A percentile compares a stretch with the other conserved stretches of the same genome.
Conservation (phyloP, 2,113 vertebrate species). For the Oxyura jamaicensis region DNA sequence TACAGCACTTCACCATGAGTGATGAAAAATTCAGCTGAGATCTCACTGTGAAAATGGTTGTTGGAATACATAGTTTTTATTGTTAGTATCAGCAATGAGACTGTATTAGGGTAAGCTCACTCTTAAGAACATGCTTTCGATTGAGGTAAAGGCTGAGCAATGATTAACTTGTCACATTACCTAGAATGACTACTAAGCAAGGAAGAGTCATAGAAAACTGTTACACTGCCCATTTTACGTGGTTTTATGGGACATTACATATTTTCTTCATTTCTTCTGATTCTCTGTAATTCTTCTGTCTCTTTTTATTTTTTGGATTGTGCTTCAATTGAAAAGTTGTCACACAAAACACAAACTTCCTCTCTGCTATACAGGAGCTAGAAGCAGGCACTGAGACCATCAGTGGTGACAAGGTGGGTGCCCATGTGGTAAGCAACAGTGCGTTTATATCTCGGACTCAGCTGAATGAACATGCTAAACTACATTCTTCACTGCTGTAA, state of each 20-base stretch:
- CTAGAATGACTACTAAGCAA: not conserved
- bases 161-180: not conserved
- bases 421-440: not conserved
- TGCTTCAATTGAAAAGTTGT: not conserved
- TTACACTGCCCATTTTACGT: not conserved
- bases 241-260: not conserved
- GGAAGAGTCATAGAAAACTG: not conserved
- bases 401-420: not conserved
- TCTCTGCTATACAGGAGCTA: not conserved
- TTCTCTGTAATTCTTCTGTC: not conserved
- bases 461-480: not conserved
- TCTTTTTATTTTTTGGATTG: not conserved
- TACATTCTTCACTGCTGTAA: not conserved
- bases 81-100: not conserved
- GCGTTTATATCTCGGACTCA: not conserved
- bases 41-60: not conserved
- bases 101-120: not conserved
- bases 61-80: not conserved
- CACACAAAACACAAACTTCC: not conserved
- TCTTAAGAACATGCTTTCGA: not conserved
- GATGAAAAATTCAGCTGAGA: not conserved
- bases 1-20: not conserved
- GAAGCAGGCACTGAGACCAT: not conserved
- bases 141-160: not conserved
- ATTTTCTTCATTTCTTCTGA: not conserved